Conservation (phyloP, 2,888 invertebrate genomes). For the Limulus polyphemus region DNA sequence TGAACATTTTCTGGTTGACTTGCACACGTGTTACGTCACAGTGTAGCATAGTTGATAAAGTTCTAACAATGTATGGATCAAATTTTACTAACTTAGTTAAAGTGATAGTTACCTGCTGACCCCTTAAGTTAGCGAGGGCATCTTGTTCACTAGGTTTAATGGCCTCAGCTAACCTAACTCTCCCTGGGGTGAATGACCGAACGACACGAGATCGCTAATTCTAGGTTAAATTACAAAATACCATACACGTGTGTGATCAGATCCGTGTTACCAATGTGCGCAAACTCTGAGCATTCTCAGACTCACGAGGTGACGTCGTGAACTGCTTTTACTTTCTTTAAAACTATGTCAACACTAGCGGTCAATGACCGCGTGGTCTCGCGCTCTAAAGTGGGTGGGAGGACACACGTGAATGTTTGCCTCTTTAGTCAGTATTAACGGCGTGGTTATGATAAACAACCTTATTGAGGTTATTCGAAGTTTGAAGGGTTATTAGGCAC, state of each 20-base stretch:
- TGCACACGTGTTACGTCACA: too few relatives aligned
- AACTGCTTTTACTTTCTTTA: slow-evolving; percentile 21
- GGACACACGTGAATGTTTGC: not conserved
- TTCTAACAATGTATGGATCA: too few relatives aligned
- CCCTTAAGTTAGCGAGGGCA: too few relatives aligned
- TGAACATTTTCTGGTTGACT: too few relatives aligned
- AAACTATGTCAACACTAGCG: slow-evolving; percentile 18
- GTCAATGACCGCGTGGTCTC: slow-evolving; percentile 2
- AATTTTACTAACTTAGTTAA: too few relatives aligned
- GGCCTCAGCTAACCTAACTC: not conserved
- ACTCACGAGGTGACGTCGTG: not conserved
- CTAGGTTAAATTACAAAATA: too few relatives aligned
- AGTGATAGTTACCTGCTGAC: too few relatives aligned
- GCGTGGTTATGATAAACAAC: not conserved
- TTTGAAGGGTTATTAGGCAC: slow-evolving; percentile 3
- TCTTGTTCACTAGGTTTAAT: slow-evolving; percentile 1
- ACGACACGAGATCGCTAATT: not conserved
- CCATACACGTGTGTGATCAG: too few relatives aligned
- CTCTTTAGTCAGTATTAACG: not conserved
- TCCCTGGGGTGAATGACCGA: slow-evolving; percentile 14
- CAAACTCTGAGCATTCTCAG: too few relatives aligned
- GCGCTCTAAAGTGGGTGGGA: not conserved
- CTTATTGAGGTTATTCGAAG: not conserved
- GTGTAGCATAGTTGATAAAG: too few relatives aligned
- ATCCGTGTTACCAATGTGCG: too few relatives aligned